Evolutionary conservation across 2,113 vertebrate genomes (phyloP).

Genomic region (Clarias gariepinus): DNA sequence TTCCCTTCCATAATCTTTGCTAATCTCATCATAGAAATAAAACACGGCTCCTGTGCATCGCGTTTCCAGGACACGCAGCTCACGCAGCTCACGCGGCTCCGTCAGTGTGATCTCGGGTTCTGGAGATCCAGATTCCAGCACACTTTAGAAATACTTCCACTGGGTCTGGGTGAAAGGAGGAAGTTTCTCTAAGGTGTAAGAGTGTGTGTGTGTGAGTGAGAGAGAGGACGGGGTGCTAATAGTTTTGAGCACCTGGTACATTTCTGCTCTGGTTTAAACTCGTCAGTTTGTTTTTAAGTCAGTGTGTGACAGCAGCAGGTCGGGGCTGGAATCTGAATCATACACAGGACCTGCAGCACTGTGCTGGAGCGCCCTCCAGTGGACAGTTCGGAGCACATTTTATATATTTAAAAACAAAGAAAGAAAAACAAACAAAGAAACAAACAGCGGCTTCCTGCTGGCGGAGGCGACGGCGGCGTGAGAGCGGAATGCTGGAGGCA

Average conservation of each 20-base stretch:
- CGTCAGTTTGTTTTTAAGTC: background rate
- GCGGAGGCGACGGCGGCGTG: no score
- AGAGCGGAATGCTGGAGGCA: conserved; percentile 52
- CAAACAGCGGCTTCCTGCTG: background rate
- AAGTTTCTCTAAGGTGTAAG: background rate
- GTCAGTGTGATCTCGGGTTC: background rate
- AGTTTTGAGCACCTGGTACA: background rate
- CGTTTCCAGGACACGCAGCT: background rate
- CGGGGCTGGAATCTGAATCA: background rate
- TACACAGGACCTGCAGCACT: background rate
- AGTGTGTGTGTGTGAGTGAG: background rate
- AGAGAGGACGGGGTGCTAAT: background rate
- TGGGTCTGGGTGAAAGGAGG: background rate
- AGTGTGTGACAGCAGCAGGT: background rate
- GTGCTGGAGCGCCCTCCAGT: background rate
- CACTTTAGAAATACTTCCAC: background rate
- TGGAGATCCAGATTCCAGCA: background rate
- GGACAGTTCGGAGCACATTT: background rate
- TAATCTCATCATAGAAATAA: background rate
- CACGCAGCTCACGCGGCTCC: no score
- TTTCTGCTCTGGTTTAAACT: background rate
- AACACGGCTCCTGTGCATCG: background rate
- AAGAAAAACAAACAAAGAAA: background rate
- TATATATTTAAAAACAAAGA: background rate
- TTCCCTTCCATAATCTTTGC: background rate